Conservation (phyloP, 2,888 invertebrate species). For the Elegia similella region DNA sequence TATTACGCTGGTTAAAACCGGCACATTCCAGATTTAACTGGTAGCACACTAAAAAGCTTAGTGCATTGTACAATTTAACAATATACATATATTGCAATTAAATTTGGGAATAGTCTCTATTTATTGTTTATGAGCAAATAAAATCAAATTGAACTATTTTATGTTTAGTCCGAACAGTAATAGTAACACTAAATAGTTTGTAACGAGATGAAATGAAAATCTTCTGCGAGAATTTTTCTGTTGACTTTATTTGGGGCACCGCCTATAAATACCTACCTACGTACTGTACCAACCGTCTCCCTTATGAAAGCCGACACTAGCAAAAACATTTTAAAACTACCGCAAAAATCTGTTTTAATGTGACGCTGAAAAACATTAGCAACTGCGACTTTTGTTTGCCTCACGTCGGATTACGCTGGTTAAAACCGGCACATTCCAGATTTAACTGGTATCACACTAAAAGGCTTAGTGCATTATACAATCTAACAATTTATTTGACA, state of each 20-base stretch:
- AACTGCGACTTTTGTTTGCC: slow-evolving; percentile 43
- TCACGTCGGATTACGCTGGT: slow-evolving; percentile 44
- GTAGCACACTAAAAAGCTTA: neutral
- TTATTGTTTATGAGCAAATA: too few relatives aligned
- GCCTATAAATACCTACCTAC: too few relatives aligned
- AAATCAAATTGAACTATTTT: too few relatives aligned
- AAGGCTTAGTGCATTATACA: neutral
- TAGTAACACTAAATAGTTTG: too few relatives aligned
- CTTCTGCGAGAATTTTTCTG: too few relatives aligned
- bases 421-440: slow-evolving; percentile 19
- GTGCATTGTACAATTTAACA: neutral
- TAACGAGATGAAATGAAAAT: too few relatives aligned
- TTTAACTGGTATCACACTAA: slow-evolving; percentile 1
- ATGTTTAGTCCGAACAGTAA: too few relatives aligned
- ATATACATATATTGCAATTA: too few relatives aligned
- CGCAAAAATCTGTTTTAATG: slow-evolving; percentile 15
- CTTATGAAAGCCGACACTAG: neutral
- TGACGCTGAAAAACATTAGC: slow-evolving; percentile 39
- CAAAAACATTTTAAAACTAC: neutral
- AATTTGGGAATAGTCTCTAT: neutral
- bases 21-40: slow-evolving; percentile 1
- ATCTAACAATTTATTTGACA: neutral
- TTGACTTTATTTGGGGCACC: too few relatives aligned
- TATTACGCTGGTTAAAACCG: slow-evolving; percentile 39
- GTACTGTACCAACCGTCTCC: neutral